Evolutionary conservation across 2,888 invertebrate species (phyloP), one percentile per base, ranked within the genome.

Genomic region (Tiliacea citrago): DNA sequence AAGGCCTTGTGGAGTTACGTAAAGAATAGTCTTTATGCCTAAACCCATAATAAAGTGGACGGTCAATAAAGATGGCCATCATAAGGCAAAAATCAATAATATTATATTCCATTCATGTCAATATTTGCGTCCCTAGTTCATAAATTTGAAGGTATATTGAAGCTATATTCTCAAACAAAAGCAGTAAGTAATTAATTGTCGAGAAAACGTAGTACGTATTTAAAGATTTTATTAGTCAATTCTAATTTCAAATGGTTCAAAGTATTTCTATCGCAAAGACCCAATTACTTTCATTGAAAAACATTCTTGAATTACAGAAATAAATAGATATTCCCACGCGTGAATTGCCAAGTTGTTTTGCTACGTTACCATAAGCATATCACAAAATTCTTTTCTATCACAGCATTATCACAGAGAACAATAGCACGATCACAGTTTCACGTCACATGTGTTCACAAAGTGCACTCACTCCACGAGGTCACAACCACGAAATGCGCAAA

Each of bases 371-470:
- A 71, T 75, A 74, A 57, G 72, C 49, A 42, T 77, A 82, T 80
- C 86, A 86, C 85, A 83, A 71, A 82, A 86, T 81, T 75, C 81
- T 81, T 80, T 81, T 83, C 81, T 80, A 85, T 78, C 80, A 81
- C 82, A 78, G 21, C 29, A 45, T 68, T 45, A 60, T 68, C 83
- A 81, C 77, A 79, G 45, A 75, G 21, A 72, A 78, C 77, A 78
- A 75, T 39, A 77, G 18, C 81, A 79, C 71, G 51, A 75, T 67
- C 84, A 87, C 86, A 77, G 71, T 78, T 80, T 73, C 85, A 84
- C 82, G 76, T 81, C 79, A 81, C 79, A 77, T 72, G 66, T 70
- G 75, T 80, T 78, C 81, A 76, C 79, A 82, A 80, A 85, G 68
- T 83, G 86, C 85, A 84, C 85, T 81, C 79, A 79, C 77, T 72